Evolutionary conservation across 2,113 vertebrate species (phyloP).

Genomic region (Erythrolamprus reginae): DNA sequence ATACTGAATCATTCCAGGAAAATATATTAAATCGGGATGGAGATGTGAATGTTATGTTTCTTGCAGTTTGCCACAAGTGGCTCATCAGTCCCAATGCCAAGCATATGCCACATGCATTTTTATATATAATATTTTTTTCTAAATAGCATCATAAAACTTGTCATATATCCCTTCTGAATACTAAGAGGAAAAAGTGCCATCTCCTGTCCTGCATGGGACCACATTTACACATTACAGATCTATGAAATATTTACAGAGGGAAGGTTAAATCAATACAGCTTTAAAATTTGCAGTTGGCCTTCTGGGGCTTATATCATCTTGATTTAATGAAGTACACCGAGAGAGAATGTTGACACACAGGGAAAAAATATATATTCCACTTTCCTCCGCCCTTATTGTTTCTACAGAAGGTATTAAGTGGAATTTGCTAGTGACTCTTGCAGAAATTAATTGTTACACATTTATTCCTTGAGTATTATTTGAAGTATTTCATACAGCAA

Average conservation of each 20-base stretch:
- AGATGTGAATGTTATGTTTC: conserved; percentile 18
- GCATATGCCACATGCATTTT: conserved; percentile 46
- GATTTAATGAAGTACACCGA: conserved; percentile 71
- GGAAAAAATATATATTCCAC: conserved; percentile 33
- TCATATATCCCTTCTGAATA: conserved; percentile 34
- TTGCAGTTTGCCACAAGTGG: conserved; percentile 38
- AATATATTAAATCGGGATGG: conserved; percentile 17
- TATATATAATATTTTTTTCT: conserved; percentile 48
- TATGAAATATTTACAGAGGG: conserved; percentile 73
- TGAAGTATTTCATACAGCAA: conserved; percentile 43
- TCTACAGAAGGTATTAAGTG: conserved; percentile 48
- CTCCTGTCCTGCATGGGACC: conserved; percentile 61
- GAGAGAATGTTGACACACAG: conserved; percentile 64
- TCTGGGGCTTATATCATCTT: conserved; percentile 66
- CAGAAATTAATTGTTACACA: conserved; percentile 61
- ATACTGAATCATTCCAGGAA: not conserved
- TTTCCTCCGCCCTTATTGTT: conserved; percentile 50
- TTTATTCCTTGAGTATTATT: conserved; percentile 48
- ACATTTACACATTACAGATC: conserved; percentile 62
- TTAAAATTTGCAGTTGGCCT: conserved; percentile 71
- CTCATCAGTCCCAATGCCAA: conserved; percentile 42
- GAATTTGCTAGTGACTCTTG: conserved; percentile 51
- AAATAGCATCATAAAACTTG: conserved; percentile 59
- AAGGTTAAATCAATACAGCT: conserved; percentile 74
- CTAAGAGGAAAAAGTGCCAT: conserved; percentile 42